phyloP scores from a whole-genome alignment of 2,113 vertebrate species.

The Cavia aperea region DNA sequence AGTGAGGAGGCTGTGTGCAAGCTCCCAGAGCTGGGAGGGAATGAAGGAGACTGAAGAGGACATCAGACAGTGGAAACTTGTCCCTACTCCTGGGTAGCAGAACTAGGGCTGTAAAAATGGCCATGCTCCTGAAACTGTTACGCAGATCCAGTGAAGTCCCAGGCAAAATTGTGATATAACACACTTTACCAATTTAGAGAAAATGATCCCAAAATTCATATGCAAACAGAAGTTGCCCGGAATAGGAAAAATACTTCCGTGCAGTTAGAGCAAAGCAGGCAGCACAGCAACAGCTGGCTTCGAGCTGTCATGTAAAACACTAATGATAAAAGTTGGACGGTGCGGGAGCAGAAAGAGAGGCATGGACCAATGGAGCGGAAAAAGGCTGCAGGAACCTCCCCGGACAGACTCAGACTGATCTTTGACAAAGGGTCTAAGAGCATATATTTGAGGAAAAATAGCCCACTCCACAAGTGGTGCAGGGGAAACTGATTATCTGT shows the following conservation, averaged over 20 bases:
- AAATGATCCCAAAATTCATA: neutral
- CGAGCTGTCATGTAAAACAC: neutral
- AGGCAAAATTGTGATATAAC: neutral
- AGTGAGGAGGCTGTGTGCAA: neutral
- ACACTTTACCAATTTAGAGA: neutral
- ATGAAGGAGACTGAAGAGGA: neutral
- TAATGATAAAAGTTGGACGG: neutral
- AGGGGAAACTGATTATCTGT: neutral
- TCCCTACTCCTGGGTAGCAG: neutral
- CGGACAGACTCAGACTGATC: neutral
- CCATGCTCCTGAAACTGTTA: neutral
- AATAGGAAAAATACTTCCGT: neutral
- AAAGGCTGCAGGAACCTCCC: neutral
- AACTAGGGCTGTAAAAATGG: neutral
- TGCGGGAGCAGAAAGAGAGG: neutral
- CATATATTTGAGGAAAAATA: neutral
- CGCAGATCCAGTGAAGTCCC: neutral
- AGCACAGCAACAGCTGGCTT: neutral
- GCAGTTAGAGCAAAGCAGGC: neutral
- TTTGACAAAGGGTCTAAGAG: neutral
- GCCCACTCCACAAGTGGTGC: neutral
- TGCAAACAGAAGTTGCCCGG: neutral
- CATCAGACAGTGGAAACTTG: neutral
- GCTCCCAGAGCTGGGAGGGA: neutral
- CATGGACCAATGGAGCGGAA: neutral